phyloP scores from a whole-genome alignment of 1,140 invertebrate genomes.

The Sipha flava region DNA sequence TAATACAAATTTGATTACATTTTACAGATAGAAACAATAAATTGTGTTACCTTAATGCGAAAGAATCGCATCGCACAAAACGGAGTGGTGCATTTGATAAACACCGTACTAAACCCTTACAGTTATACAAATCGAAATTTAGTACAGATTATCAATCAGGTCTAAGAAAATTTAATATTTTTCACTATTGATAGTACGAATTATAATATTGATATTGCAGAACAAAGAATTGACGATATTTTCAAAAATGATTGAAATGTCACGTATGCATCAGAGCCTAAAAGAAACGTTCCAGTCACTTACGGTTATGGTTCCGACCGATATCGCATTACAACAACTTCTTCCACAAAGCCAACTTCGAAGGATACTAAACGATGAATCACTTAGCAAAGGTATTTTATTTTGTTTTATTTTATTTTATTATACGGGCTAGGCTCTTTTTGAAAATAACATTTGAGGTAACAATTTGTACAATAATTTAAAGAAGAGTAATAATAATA shows the following conservation, averaged over 20 bases:
- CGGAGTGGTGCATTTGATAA: constrained; percentile 61
- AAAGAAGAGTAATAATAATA: too few relatives aligned
- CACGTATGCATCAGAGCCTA: constrained; percentile 42
- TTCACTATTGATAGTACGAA: too few relatives aligned
- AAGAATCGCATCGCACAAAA: constrained; percentile 55
- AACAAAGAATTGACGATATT: constrained; percentile 51
- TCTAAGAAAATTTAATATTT: constrained; percentile 30
- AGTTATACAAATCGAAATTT: constrained; percentile 38
- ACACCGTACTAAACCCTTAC: constrained; percentile 53
- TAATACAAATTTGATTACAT: too few relatives aligned
- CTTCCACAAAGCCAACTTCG: constrained; percentile 41
- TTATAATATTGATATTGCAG: constrained; percentile 39
- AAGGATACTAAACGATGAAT: not conserved
- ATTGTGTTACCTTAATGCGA: constrained; percentile 48
- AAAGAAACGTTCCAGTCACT: constrained; percentile 42
- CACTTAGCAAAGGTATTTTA: not conserved
- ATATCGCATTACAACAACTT: constrained; percentile 53
- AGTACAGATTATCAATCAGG: constrained; percentile 39
- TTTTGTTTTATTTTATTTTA: too few relatives aligned
- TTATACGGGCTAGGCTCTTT: too few relatives aligned
- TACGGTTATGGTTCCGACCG: constrained; percentile 56
- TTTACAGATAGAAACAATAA: constrained; percentile 49
- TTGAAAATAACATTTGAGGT: too few relatives aligned
- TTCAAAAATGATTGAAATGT: constrained; percentile 50
- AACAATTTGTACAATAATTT: too few relatives aligned